Percentiles rank a stretch among this genome's conserved stretches.
Conservation (phyloP, 2,888 invertebrate species). For the Drosophila sordidapex region DNA sequence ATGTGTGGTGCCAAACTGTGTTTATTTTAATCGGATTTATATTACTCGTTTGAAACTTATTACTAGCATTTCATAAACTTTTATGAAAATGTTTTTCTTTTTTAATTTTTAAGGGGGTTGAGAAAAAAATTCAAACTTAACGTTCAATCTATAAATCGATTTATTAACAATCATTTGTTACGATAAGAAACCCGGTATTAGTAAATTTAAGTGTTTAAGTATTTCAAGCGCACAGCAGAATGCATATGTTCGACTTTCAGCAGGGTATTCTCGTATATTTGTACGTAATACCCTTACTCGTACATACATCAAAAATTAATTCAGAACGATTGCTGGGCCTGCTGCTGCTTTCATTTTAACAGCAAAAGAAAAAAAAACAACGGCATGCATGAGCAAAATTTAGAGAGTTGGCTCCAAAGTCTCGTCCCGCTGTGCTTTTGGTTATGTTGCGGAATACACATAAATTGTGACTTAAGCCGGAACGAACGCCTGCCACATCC, state of each 20-base stretch:
- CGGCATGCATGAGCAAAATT: conserved; percentile 23
- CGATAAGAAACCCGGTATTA: not conserved
- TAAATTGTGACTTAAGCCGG: conserved; percentile 53
- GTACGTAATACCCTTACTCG: conserved; percentile 9
- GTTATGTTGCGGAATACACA: conserved; percentile 54
- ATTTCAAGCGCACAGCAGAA: not conserved
- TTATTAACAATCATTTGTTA: not conserved
- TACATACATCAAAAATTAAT: conserved; percentile 58
- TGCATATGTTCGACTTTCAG: conserved; percentile 6
- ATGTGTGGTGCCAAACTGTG: not conserved
- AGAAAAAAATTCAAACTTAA: not conserved
- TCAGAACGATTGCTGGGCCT: conserved; percentile 62
- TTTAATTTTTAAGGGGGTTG: not conserved
- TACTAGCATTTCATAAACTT: not conserved
- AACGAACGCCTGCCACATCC: not conserved
- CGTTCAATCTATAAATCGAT: not conserved
- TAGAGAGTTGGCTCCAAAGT: conserved; percentile 27
- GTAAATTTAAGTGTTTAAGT: not conserved
- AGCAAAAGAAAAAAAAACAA: conserved; percentile 34
- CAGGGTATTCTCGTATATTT: conserved; percentile 33
- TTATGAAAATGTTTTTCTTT: not conserved
- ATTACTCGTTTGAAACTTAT: not conserved
- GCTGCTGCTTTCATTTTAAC: conserved; percentile 75
- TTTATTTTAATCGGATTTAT: not conserved
- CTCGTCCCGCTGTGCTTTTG: conserved; percentile 65